Evolutionary conservation across 2,797 vertebrate genomes (phyloP), one percentile per base, ranked within the genome.

Genomic region (Poliocrania exsul): DNA sequence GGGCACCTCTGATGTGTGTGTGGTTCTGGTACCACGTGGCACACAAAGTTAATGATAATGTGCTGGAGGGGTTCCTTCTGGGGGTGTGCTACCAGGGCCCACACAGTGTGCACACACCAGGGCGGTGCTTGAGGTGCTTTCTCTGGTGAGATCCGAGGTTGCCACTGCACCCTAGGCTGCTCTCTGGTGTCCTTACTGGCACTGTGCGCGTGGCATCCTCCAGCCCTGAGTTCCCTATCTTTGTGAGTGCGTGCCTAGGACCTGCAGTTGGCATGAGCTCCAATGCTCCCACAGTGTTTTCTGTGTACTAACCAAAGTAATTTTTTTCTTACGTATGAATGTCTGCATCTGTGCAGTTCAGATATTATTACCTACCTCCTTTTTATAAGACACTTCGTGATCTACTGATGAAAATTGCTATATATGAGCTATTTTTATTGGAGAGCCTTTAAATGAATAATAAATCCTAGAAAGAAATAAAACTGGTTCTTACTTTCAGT

Each of bases 41-140:
- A 1, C 42, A 44, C 0, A 0, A 8, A 2, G 0, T 23, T 56
- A 24, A 23, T 33, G 50, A 20, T 47, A 50, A 15, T 49, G 58
- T 61, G 74, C 74, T 57, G 58, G 19, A 72, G 50, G 40, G 8
- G 3, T 33, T 79, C 9, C 6, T 69, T 79, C 62, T 65, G 57
- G 13, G 6, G 25, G 24, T 38, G 1, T 28, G 33, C 38, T 17
- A 3, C 10, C 2, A 3, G 46, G 46, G 31, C 53, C 37, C 37
- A n/a, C 0, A 0, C 58, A 33, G 37, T 9, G 1, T 66, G 44
- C 21, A 2, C 0, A 1, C 33, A 15, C 21, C 16, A 23, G 37
- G n/a, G 18, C 50, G 23, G 20, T 0, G 0, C 31, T 82, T 70
- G 23, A 26, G 19, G 7, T 50, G 29, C 31, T 51, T 58, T 16